These are phyloP conservation scores for Cheilosia variabilis DNA, from an alignment of 2,888 invertebrate genomes.

Conservation along the genomic window DNA sequence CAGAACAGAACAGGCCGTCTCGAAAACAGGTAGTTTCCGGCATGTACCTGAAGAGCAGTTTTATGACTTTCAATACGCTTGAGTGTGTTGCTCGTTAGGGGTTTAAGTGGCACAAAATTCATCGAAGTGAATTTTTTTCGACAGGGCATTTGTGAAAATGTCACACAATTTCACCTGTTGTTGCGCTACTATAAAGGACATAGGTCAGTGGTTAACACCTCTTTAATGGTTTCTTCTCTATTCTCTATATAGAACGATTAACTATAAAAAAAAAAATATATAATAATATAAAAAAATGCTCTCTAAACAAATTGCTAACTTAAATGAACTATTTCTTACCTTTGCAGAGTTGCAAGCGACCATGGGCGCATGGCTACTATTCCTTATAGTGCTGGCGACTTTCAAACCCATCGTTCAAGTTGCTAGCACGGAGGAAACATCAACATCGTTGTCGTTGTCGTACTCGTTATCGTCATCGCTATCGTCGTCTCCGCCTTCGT, in stretches of 20 bases:
- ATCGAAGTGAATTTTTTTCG: constrained; percentile 21
- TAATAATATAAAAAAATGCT: neutral
- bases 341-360: constrained; percentile 84
- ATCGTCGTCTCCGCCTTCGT: constrained; percentile 61
- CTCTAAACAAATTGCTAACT: constrained; percentile 1
- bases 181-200: constrained; percentile 46
- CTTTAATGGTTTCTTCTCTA: constrained; percentile 16
- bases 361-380: constrained; percentile 84
- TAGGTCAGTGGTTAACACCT: constrained; percentile 52
- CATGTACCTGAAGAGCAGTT: constrained; percentile 52
- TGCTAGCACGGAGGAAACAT: constrained; percentile 84
- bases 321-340: constrained; percentile 70
- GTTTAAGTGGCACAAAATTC: constrained; percentile 52
- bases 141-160: constrained; percentile 29
- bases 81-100: constrained; percentile 65
- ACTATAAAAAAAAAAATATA: neutral
- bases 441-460: constrained; percentile 74
- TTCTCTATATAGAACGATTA: neutral
- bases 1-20: constrained; percentile 35
- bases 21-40: constrained; percentile 54
- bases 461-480: constrained; percentile 72
- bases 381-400: constrained; percentile 85
- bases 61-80: constrained; percentile 67
- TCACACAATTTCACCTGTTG: constrained; percentile 38
- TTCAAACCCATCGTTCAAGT: constrained; percentile 83